Percentiles rank a stretch among this genome's conserved stretches.
Conservation (phyloP, 2,113 vertebrate genomes). For the Craseonycteris thonglongyai region DNA sequence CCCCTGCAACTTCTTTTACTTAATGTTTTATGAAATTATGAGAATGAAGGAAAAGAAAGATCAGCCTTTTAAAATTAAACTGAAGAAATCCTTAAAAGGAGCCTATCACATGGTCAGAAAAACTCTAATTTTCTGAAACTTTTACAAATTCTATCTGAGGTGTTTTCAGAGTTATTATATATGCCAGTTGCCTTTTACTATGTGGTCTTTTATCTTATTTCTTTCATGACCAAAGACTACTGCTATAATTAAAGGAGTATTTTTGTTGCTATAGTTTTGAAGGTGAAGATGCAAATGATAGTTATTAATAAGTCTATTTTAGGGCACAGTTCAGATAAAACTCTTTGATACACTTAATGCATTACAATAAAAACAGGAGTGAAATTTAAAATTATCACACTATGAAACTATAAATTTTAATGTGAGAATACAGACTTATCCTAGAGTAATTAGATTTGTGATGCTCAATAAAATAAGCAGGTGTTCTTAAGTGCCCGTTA, state of each 20-base stretch:
- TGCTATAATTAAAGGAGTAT: not conserved
- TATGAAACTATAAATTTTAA: conserved; percentile 43
- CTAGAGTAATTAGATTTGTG: conserved; percentile 63
- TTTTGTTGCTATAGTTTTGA: not conserved
- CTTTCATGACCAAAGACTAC: not conserved
- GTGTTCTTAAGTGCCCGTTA: conserved; percentile 29
- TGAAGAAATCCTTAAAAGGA: conserved; percentile 4
- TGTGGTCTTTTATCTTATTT: not conserved
- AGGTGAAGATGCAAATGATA: not conserved
- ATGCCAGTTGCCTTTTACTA: not conserved
- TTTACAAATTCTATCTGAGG: not conserved
- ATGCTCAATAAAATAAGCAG: conserved; percentile 61
- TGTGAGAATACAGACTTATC: conserved; percentile 28
- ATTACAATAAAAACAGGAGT: conserved; percentile 45
- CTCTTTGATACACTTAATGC: conserved; percentile 7
- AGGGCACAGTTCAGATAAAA: conserved; percentile 16
- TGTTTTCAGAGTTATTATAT: not conserved
- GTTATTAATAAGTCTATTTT: conserved; percentile 24
- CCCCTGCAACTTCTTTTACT: not conserved
- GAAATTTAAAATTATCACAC: not conserved
- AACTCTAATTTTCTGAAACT: not conserved
- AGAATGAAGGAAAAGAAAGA: not conserved
- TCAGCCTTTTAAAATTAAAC: not conserved
- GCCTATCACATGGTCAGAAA: not conserved
- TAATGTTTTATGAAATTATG: not conserved